Conservation (phyloP, 2,888 invertebrate species). For the Hololepta plana region DNA sequence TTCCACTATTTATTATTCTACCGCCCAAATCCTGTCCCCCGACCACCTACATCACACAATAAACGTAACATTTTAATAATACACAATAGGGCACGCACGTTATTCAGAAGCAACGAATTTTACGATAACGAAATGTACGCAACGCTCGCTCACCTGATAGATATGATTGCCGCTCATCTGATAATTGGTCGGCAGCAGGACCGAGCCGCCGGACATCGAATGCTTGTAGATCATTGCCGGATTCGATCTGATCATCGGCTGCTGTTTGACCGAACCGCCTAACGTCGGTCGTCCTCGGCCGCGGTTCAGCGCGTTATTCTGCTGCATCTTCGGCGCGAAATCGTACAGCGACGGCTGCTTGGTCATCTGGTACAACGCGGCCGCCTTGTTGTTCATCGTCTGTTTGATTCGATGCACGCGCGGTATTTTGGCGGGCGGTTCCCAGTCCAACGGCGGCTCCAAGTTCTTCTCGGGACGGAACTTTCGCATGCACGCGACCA, state of each 20-base stretch:
- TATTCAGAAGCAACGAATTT: slow-evolving; percentile 12
- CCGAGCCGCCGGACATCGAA: slow-evolving; percentile 34
- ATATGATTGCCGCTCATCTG: slow-evolving; percentile 41
- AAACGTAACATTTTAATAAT: too few relatives aligned
- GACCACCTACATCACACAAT: slow-evolving; percentile 31
- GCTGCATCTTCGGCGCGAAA: slow-evolving; percentile 6
- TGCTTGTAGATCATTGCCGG: slow-evolving; percentile 51
- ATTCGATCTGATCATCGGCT: slow-evolving; percentile 19
- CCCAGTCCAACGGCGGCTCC: slow-evolving; percentile 78
- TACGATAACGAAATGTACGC: neutral
- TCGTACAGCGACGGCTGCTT: slow-evolving; percentile 23
- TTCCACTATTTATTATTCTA: slow-evolving; percentile 30
- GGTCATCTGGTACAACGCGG: slow-evolving; percentile 29
- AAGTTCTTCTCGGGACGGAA: slow-evolving; percentile 76
- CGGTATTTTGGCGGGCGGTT: slow-evolving; percentile 85
- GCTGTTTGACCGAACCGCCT: slow-evolving; percentile 12
- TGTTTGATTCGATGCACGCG: slow-evolving; percentile 36
- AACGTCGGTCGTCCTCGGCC: slow-evolving; percentile 24
- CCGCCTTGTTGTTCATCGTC: slow-evolving; percentile 18
- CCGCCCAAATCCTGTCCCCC: slow-evolving; percentile 28
- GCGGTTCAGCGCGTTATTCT: slow-evolving; percentile 17
- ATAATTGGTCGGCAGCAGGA: slow-evolving; percentile 39
- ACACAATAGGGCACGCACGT: too few relatives aligned
- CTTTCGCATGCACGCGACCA: slow-evolving; percentile 73
- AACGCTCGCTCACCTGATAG: slow-evolving; percentile 38